phyloP scores from a whole-genome alignment of 2,888 invertebrate species.

The Oligia latruncula region DNA sequence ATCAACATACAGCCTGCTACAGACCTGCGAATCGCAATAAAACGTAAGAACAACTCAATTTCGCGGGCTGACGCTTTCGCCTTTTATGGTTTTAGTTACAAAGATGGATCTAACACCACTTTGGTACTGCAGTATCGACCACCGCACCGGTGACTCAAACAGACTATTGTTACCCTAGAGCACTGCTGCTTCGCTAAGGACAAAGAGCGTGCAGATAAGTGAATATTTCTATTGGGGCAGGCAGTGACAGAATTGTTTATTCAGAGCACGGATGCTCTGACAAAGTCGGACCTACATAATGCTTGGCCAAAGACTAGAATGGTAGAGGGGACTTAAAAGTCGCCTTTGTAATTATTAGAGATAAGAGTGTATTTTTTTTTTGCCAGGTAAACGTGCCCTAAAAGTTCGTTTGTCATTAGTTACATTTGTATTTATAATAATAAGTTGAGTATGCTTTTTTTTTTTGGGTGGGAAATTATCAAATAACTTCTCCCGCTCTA shows the following conservation, averaged over 20 bases:
- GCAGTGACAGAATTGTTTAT: conserved; percentile 73
- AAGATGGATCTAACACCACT: neutral
- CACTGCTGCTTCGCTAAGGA: conserved; percentile 48
- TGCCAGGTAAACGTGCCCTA: too few species aligned
- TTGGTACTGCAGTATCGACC: conserved; percentile 26
- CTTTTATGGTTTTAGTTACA: neutral
- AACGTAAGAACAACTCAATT: too few species aligned
- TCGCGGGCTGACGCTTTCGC: too few species aligned
- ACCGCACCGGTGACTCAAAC: conserved; percentile 1
- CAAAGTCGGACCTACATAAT: conserved; percentile 73
- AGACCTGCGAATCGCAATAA: too few species aligned
- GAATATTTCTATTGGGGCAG: conserved; percentile 73
- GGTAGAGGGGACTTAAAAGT: conserved; percentile 1
- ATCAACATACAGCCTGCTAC: too few species aligned
- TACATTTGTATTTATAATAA: too few species aligned
- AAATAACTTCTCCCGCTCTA: too few species aligned
- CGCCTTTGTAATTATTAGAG: neutral
- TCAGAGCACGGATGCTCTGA: conserved; percentile 74
- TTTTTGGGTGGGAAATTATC: too few species aligned
- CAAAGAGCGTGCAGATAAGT: conserved; percentile 67
- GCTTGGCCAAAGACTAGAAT: conserved; percentile 62
- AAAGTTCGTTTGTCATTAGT: too few species aligned
- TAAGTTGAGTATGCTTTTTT: too few species aligned
- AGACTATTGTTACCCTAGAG: conserved; percentile 50
- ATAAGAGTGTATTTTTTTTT: too few species aligned